Evolutionary conservation across 2,888 invertebrate genomes (phyloP).

Genomic region (Amphipoea oculea): DNA sequence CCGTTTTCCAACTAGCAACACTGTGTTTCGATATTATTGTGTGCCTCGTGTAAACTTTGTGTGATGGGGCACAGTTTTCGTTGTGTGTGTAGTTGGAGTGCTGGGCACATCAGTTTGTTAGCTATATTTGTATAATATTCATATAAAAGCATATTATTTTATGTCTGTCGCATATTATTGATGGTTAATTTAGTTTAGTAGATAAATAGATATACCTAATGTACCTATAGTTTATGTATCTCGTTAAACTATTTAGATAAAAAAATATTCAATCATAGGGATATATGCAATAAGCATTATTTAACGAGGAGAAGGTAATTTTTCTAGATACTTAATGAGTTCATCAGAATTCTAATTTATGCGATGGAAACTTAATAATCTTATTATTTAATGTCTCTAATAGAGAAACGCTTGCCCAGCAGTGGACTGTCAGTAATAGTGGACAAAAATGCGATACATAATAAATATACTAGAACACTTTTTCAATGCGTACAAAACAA

Average conservation of each 20-base stretch:
- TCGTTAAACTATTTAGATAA: constrained; percentile 5
- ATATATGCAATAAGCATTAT: constrained; percentile 12
- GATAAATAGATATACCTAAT: constrained; percentile 5
- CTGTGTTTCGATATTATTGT: constrained; percentile 46
- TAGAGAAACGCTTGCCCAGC: neutral
- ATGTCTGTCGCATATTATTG: constrained; percentile 15
- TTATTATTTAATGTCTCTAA: neutral
- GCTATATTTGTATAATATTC: constrained; percentile 32
- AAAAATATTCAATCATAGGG: neutral
- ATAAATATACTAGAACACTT: constrained; percentile 20
- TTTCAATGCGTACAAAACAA: constrained; percentile 54
- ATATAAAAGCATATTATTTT: constrained; percentile 14
- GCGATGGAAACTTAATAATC: neutral
- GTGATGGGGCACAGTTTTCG: constrained; percentile 30
- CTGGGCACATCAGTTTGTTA: constrained; percentile 40
- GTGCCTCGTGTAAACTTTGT: constrained; percentile 6
- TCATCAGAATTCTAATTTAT: constrained; percentile 24
- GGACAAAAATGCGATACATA: neutral
- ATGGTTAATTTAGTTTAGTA: constrained; percentile 20
- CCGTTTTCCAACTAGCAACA: constrained; percentile 57
- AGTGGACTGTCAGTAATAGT: neutral
- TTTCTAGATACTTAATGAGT: constrained; percentile 9
- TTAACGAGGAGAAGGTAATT: neutral
- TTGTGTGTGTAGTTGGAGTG: neutral
- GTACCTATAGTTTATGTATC: neutral